Evolutionary conservation across 2,888 invertebrate species (phyloP).

Genomic region (Neoaliturus tenellus): DNA sequence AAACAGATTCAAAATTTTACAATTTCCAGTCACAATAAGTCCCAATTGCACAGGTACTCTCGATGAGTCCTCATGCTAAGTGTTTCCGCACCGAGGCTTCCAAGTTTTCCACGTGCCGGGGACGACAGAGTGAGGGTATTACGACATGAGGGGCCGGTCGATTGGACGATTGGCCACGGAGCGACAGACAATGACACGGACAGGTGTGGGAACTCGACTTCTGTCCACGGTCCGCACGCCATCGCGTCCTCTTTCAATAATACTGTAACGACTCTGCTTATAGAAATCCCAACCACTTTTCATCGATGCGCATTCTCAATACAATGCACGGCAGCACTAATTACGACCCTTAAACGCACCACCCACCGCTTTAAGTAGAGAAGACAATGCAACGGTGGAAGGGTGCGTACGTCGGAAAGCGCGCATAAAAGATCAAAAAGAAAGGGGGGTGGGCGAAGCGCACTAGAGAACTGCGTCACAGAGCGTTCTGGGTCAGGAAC

Average conservation of each 20-base stretch:
- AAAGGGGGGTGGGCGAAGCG: background rate
- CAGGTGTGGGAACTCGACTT: background rate
- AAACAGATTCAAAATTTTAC: no score
- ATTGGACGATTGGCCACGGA: conserved; percentile 20
- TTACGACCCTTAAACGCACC: background rate
- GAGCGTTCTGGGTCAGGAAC: conserved; percentile 10
- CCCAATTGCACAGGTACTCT: no score
- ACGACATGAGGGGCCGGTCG: conserved; percentile 5
- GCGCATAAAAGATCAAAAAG: conserved; percentile 15
- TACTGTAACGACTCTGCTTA: no score
- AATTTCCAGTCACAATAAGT: no score
- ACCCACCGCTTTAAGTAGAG: no score
- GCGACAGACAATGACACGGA: background rate
- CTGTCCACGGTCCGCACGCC: background rate
- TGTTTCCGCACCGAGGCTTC: no score
- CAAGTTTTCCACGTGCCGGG: background rate
- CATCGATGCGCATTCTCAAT: no score
- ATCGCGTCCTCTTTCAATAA: no score
- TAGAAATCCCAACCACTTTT: no score
- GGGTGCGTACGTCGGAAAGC: background rate
- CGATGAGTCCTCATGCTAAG: no score
- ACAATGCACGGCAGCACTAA: no score
- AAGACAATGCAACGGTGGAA: background rate
- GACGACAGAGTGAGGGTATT: conserved; percentile 13
- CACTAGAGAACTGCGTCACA: conserved; percentile 2